Percentiles rank a stretch among this genome's conserved stretches.
These are phyloP conservation scores for Dasypus novemcinctus DNA, from an alignment of 2,113 vertebrate genomes.

Conservation along the genomic window DNA sequence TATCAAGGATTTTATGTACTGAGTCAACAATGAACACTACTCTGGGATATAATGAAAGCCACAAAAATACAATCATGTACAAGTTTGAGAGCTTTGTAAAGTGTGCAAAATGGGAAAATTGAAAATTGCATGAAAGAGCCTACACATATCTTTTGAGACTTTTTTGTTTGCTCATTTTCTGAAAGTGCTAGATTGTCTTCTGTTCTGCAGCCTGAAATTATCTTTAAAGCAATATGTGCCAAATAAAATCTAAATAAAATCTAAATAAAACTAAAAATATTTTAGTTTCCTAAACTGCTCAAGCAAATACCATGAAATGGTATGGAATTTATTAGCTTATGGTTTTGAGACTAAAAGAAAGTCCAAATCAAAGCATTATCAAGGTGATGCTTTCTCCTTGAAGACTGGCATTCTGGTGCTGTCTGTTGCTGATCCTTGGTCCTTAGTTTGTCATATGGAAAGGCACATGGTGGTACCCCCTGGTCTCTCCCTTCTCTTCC, in stretches of 20 bases:
- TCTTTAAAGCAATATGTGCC: not conserved
- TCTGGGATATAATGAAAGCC: not conserved
- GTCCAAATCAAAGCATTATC: too few species aligned
- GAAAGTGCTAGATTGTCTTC: not conserved
- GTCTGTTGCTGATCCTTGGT: too few species aligned
- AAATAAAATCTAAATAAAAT: not conserved
- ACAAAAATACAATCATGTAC: conserved; percentile 38
- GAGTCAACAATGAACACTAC: not conserved
- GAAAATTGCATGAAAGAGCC: not conserved
- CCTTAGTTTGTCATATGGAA: too few species aligned
- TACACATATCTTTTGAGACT: not conserved
- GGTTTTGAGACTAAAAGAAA: too few species aligned
- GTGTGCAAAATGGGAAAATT: conserved; percentile 51
- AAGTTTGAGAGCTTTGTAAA: conserved; percentile 27
- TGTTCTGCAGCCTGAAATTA: conserved; percentile 30
- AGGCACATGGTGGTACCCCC: too few species aligned
- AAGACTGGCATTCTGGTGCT: too few species aligned
- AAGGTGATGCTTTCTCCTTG: too few species aligned
- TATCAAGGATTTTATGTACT: conserved; percentile 16
- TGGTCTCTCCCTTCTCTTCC: too few species aligned
- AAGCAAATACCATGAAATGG: too few species aligned
- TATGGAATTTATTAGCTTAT: too few species aligned
- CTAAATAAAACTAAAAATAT: too few species aligned
- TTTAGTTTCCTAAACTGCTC: too few species aligned
- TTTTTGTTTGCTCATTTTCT: not conserved